Evolutionary conservation across 2,113 vertebrate genomes (phyloP), one percentile per base, ranked within the genome.

Genomic region (Pygoscelis antarcticus): DNA sequence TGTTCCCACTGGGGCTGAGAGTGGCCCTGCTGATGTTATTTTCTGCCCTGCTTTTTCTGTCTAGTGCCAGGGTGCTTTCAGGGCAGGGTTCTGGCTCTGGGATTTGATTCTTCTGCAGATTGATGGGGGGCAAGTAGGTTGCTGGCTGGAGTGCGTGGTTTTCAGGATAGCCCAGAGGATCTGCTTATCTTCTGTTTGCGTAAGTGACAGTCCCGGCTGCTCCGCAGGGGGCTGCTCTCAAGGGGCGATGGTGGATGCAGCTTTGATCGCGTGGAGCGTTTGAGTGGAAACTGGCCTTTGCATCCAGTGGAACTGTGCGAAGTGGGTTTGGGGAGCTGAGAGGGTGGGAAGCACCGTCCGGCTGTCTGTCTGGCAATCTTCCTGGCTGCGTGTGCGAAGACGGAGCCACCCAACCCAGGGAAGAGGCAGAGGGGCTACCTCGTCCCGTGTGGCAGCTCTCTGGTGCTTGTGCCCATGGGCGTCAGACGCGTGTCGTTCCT

Each of bases 371-470:
- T 70, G 70, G 22, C 69, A 47, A 6, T 16, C n/a, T 27, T 52
- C 51, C 58, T 40, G 64, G n/a, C 42, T 34, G 29, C 1, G 0
- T 23, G 64, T 2, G 10, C 6, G 11, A 16, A 21, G 42, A 64
- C 4, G 34, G 61, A 85, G 70, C 61, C 57, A 14, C 13, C 47
- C 49, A 32, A 4, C 42, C 3, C 25, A 29, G 77, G 60, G 42
- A 17, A 23, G 72, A 42, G 60, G 77, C 76, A 66, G 64, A 21
- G 49, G 21, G 30, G 34, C 83, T 72, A 49, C 32, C 47, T 10
- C 1, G 1, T 83, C 38, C 42, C 0, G 0, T 4, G 6, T 4
- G 6, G 55, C 69, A 38, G 70, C 49, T 61, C 57, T 25, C 69
- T 32, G 85, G 26, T 16, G 77, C 38, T 36, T 5, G 12, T 75